Conservation (phyloP, 2,888 invertebrate species). For the Seladonia tumulorum region DNA sequence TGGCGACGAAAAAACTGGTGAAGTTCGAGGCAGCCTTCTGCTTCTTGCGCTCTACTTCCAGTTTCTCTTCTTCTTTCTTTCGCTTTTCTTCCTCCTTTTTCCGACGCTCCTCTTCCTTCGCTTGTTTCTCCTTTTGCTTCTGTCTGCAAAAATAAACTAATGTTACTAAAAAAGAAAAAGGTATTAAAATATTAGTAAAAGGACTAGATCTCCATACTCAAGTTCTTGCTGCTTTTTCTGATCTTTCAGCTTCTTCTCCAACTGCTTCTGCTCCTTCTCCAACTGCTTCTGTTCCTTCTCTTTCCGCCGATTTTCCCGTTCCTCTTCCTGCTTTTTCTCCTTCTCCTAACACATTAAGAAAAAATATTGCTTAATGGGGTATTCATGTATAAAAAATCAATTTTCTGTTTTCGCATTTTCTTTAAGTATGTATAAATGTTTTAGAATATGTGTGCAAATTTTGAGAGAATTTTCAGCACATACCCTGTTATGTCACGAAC, state of each 20-base stretch:
- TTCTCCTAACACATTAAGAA: conserved; percentile 83
- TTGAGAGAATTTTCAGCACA: too few species aligned
- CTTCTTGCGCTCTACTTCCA: conserved; percentile 90
- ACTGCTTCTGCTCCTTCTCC: conserved; percentile 84
- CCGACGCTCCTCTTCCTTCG: conserved; percentile 86
- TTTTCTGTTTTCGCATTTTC: too few species aligned
- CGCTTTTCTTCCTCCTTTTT: conserved; percentile 85
- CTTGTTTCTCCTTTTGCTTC: conserved; percentile 85
- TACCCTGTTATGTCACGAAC: too few species aligned
- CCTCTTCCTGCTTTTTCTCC: conserved; percentile 85
- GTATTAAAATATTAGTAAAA: neutral
- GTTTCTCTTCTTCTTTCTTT: conserved; percentile 88
- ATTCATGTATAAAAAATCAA: too few species aligned
- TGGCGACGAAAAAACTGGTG: conserved; percentile 92
- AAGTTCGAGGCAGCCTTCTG: conserved; percentile 92
- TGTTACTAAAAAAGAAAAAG: neutral
- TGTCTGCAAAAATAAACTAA: conserved; percentile 67
- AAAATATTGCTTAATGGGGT: conserved; percentile 64
- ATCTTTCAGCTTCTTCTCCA: conserved; percentile 83
- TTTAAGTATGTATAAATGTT: too few species aligned
- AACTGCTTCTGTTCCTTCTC: conserved; percentile 84
- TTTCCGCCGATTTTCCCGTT: conserved; percentile 73
- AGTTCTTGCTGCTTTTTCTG: conserved; percentile 81
- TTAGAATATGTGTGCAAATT: too few species aligned
- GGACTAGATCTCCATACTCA: conserved; percentile 77